A percentile compares a stretch with the other conserved stretches of the same genome.
Evolutionary conservation across 2,797 vertebrate species (phyloP).

Genomic region (Danio jaintianensis): DNA sequence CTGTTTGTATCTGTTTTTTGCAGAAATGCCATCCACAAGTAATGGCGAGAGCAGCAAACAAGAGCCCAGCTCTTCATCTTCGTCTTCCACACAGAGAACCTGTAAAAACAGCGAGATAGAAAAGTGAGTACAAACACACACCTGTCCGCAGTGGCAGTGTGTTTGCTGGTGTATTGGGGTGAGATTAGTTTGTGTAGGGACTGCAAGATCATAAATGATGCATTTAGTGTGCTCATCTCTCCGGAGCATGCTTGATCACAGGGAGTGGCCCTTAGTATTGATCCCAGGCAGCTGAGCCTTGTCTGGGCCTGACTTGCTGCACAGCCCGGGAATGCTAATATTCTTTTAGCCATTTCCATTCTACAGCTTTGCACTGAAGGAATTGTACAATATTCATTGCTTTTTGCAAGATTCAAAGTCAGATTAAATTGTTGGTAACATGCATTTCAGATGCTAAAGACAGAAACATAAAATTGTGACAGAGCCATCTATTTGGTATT

Average conservation of each 20-base stretch:
- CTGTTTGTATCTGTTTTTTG: constrained; percentile 51
- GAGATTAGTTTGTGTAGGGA: constrained; percentile 66
- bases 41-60: constrained; percentile 96
- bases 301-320: constrained; percentile 56
- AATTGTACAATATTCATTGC: constrained; percentile 19
- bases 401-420: constrained; percentile 11
- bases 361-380: constrained; percentile 27
- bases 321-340: constrained; percentile 65
- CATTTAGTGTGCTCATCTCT: constrained; percentile 67
- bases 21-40: constrained; percentile 99
- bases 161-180: constrained; percentile 46
- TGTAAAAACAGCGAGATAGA: constrained; percentile 95
- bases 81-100: constrained; percentile 84
- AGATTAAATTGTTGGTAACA: not conserved
- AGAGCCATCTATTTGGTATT: not conserved
- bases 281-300: constrained; percentile 66
- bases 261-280: constrained; percentile 66
- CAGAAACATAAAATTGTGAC: not conserved
- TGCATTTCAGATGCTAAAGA: not conserved
- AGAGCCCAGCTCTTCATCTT: constrained; percentile 89
- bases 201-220: constrained; percentile 71
- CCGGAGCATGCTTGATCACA: constrained; percentile 61
- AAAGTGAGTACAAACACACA: constrained; percentile 84
- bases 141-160: constrained; percentile 30
- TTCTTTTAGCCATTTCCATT: constrained; percentile 20